Evolutionary conservation across 2,888 invertebrate genomes (phyloP), one percentile per base, ranked within the genome.

Genomic region (Synergus gifuensis): DNA sequence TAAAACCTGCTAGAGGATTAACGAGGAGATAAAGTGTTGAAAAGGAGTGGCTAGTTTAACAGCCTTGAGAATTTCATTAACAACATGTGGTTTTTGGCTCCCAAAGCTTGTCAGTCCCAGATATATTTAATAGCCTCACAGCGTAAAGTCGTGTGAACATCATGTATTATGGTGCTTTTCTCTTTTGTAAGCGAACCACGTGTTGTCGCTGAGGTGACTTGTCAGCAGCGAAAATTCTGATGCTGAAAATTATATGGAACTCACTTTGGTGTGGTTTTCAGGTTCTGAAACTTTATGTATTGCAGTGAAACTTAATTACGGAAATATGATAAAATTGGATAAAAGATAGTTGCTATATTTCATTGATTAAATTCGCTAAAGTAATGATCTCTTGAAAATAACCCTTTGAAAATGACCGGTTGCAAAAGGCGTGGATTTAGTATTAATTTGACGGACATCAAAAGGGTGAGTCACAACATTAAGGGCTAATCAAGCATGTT

Each of bases 51-150:
- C 7, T 5, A 18, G 8, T 49, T 69, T 49, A 28, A 28, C 16
- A 69, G n/a, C 28, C 49, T 69, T 49, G 16, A 69, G 63, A 22
- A 63, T 76, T 78, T 78, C 76, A 76, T 78, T 78, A 78, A 78
- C 73, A 64, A 42, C n/a, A 22, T 78, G 63, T 66, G 79, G 76
- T 66, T 79, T 81, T 78, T 78, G 76, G 64, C 76, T 69, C 73
- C 69, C 77, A 76, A 79, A 62, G 76, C 79, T 79, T 79, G 81
- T 82, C 82, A 81, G 79, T 60, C 62, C 78, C 81, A 82, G 81
- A 28, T 28, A 81, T 49, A 40, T 81, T 60, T 79, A 79, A 82
- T 79, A 81, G 66, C 22, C 66, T 16, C 7, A 12, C 7, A 18
- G 67, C n/a, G 46, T 22, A 67, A 67, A 67, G 67, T 46, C 44